Percentiles rank a stretch among this genome's conserved stretches.
These are phyloP conservation scores for Cecidostiba fungosa DNA, from an alignment of 2,888 invertebrate species.

Conservation along the genomic window DNA sequence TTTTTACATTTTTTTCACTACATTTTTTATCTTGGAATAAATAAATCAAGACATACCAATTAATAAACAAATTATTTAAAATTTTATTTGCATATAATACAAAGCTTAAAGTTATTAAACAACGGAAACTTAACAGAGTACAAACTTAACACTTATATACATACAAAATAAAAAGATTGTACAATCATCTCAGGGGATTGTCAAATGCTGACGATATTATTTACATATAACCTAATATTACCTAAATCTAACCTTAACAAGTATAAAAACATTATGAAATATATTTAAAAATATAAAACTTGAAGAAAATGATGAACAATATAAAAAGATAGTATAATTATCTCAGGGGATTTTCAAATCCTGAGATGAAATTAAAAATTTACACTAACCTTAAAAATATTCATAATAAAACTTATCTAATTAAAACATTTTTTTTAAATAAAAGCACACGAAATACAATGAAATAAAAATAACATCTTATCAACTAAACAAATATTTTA, in stretches of 20 bases:
- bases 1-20: too few relatives aligned
- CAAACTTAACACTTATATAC: not conserved
- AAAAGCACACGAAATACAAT: not conserved
- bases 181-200: not conserved
- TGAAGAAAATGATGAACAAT: not conserved
- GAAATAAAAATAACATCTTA: not conserved
- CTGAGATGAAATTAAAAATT: not conserved
- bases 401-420: not conserved
- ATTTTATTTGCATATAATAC: too few relatives aligned
- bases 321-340: slow-evolving; percentile 57
- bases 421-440: not conserved
- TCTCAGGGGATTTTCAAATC: slow-evolving; percentile 46
- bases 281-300: not conserved
- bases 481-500: not conserved
- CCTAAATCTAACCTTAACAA: not conserved
- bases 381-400: not conserved
- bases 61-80: too few relatives aligned
- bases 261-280: too few relatives aligned
- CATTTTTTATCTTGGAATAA: too few relatives aligned
- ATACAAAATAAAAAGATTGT: not conserved
- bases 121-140: too few relatives aligned
- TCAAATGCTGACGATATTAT: not conserved
- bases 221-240: not conserved
- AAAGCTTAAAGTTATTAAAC: too few relatives aligned
- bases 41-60: too few relatives aligned